phyloP scores from a whole-genome alignment of 2,888 invertebrate genomes.

The Drosophila ustulata region DNA sequence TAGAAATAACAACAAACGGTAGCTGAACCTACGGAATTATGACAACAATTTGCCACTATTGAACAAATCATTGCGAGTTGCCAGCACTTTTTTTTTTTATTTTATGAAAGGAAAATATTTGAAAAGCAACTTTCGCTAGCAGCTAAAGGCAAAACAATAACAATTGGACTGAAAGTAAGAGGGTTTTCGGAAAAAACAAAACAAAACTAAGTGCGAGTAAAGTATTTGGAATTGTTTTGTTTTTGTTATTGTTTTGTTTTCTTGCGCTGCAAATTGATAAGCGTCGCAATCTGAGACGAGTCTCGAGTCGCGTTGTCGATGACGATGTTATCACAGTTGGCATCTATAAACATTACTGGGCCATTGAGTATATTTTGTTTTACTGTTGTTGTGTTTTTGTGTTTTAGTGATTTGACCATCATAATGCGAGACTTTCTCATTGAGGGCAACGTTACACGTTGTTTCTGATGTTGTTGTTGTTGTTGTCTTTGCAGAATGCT shows the following conservation, averaged over 20 bases:
- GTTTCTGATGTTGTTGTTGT: slow-evolving; percentile 7
- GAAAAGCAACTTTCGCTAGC: slow-evolving; percentile 68
- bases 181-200: slow-evolving; percentile 38
- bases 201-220: slow-evolving; percentile 33
- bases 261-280: slow-evolving; percentile 50
- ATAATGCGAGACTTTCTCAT: slow-evolving; percentile 57
- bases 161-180: slow-evolving; percentile 67
- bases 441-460: slow-evolving; percentile 27
- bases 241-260: slow-evolving; percentile 2
- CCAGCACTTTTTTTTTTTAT: slow-evolving; percentile 45
- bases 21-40: slow-evolving; percentile 35
- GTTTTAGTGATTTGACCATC: slow-evolving; percentile 26
- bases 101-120: slow-evolving; percentile 66
- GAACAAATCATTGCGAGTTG: slow-evolving; percentile 69
- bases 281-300: slow-evolving; percentile 23
- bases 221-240: slow-evolving; percentile 43
- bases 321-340: slow-evolving; percentile 61
- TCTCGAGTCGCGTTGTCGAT: not conserved
- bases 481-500: slow-evolving; percentile 88
- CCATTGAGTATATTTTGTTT: not conserved
- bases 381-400: slow-evolving; percentile 8
- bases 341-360: slow-evolving; percentile 16
- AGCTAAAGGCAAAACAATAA: slow-evolving; percentile 36
- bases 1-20: slow-evolving; percentile 14
- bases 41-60: slow-evolving; percentile 72